These are phyloP conservation scores for Apocrypta bakeri DNA, from an alignment of 1,140 invertebrate genomes.

Conservation along the genomic window DNA sequence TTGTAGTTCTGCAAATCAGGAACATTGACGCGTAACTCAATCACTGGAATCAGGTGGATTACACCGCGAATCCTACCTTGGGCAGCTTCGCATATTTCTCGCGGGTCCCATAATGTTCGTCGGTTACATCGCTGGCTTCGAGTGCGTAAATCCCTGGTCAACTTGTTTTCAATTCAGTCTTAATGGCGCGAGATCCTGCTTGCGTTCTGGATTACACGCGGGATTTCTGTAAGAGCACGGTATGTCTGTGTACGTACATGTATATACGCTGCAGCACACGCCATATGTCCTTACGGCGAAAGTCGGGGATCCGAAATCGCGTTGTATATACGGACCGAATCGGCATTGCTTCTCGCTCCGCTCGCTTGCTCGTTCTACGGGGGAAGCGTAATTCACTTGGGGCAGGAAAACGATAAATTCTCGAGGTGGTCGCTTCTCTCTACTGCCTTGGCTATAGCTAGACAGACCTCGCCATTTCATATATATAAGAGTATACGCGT, in stretches of 20 bases:
- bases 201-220: conserved; percentile 32
- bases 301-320: neutral
- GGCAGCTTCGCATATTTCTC: conserved; percentile 20
- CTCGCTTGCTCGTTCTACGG: neutral
- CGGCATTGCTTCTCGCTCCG: conserved; percentile 1
- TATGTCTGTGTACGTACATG: neutral
- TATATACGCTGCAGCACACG: neutral
- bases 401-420: conserved; percentile 55
- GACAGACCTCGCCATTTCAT: neutral
- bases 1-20: neutral
- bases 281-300: conserved; percentile 11
- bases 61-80: conserved; percentile 1
- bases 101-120: neutral
- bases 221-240: neutral
- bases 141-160: conserved; percentile 28
- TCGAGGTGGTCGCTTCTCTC: conserved; percentile 12
- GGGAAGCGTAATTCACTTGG: conserved; percentile 48
- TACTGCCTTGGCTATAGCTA: neutral
- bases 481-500: neutral
- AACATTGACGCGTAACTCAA: conserved; percentile 2
- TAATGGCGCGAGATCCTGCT: conserved; percentile 27
- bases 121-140: neutral
- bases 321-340: conserved; percentile 29
- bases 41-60: conserved; percentile 16
- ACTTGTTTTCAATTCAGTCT: conserved; percentile 47